Base-by-base conservation (phyloP, 2,888 invertebrate genomes). In the Merodon equestris region DNA sequence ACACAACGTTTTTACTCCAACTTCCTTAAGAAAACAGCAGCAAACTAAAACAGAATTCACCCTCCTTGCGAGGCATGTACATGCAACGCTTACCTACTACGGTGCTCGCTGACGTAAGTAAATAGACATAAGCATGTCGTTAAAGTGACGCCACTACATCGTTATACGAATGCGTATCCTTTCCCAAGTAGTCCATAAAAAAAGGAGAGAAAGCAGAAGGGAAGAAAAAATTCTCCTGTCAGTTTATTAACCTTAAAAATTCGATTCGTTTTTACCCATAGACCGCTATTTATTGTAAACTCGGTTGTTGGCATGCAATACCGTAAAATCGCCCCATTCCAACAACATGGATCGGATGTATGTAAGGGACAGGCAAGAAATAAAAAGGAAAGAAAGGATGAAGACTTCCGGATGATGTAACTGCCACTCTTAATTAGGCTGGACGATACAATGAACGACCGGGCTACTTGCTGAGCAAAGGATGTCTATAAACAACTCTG, bases 351-450 rank as follows among this genome's bases (percentile, higher is more conserved):
- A 56, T 3, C 40, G 40, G 40, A 40, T 40, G 10, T 40, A 14
- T 51, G 7, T 38, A n/a, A 38, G n/a, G 17, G 38, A 1, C 17
- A 40, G 12, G 10, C 5, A 40, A 40, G 7, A 27, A 27, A 27
- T 7, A 27, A 27, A 27, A 27, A 18, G 0, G 36, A 17, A 18
- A 44, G 36, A 45, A 54, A 54, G 42, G 34, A 60, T 58, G 54
- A 19, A 50, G 45, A 38, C 63, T 75, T 68, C 15, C 57, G 57
- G 57, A 75, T 75, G 74, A 75, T 61, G 68, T 47, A 68, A 74
- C 51, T 68, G 61, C 44, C 56, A 45, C 14, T 58, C 57, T 63
- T 75, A 75, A 75, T 75, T 68, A 68, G 74, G 57, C 74, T 51
- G 74, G 61, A 68, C 68, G 17, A 17, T 48, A 51, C 60, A 67